Conservation (phyloP, 2,113 vertebrate genomes). For the Carassius carassius region DNA sequence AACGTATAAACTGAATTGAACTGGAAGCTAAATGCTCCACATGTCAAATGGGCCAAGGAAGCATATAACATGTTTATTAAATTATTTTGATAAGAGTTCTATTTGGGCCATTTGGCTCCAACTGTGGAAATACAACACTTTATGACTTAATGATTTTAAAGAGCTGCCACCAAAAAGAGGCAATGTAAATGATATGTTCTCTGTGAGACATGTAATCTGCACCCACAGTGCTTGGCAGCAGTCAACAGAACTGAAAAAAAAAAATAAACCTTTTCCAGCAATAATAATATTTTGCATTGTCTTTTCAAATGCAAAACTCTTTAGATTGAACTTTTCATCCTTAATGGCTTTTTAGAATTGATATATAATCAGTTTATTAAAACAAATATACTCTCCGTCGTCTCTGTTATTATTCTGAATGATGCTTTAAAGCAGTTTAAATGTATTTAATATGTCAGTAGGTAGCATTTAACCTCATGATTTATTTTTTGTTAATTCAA, state of each 20-base stretch:
- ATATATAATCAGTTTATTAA: neutral
- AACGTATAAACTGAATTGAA: neutral
- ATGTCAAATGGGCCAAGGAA: neutral
- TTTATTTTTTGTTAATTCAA: neutral
- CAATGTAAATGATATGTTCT: neutral
- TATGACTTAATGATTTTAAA: slow-evolving; percentile 9
- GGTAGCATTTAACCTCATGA: neutral
- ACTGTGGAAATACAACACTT: neutral
- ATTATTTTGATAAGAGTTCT: neutral
- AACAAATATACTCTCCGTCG: neutral
- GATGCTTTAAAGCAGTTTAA: neutral
- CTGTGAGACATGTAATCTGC: slow-evolving; percentile 11
- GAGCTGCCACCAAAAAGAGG: neutral
- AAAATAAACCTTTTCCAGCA: too few species aligned
- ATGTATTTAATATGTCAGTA: neutral
- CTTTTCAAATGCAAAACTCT: neutral
- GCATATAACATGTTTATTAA: neutral
- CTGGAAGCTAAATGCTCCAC: neutral
- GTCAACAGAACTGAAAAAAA: neutral
- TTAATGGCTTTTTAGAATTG: neutral
- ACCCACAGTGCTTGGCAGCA: neutral
- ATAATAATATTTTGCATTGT: neutral
- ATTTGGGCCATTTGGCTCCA: neutral
- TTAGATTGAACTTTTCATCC: neutral
- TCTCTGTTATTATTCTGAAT: neutral